Evolutionary conservation across 2,888 invertebrate species (phyloP).

Genomic region (Cryptocephalus moraei): DNA sequence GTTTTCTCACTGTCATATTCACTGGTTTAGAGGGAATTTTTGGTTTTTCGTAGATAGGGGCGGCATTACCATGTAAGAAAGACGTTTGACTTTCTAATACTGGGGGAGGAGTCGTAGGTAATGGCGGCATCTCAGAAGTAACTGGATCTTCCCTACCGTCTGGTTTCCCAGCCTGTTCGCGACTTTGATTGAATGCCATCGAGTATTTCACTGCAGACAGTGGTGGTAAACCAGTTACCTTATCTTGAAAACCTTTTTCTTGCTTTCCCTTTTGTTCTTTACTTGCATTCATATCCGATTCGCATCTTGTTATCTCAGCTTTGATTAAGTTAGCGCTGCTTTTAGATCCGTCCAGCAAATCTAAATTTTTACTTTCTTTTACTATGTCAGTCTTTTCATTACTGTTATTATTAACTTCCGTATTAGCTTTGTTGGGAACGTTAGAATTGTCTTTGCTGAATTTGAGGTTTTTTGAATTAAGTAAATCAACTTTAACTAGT

Average conservation of each 20-base stretch:
- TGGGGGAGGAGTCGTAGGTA: constrained; percentile 61
- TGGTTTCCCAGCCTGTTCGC: constrained; percentile 75
- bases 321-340: constrained; percentile 5
- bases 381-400: constrained; percentile 11
- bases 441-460: constrained; percentile 19
- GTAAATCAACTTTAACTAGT: constrained; percentile 31
- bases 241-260: constrained; percentile 11
- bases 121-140: constrained; percentile 55
- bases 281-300: constrained; percentile 14
- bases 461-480: constrained; percentile 30
- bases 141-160: constrained; percentile 81
- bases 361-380: constrained; percentile 18
- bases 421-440: constrained; percentile 10
- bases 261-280: neutral
- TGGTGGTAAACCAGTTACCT: constrained; percentile 10
- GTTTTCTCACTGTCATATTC: constrained; percentile 28
- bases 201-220: constrained; percentile 12
- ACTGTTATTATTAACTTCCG: constrained; percentile 13
- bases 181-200: constrained; percentile 39
- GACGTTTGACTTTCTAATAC: constrained; percentile 48
- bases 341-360: constrained; percentile 5
- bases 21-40: constrained; percentile 63
- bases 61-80: constrained; percentile 50
- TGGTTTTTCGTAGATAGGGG: constrained; percentile 45
- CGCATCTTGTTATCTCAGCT: constrained; percentile 12